Evolutionary conservation across 2,888 invertebrate species (phyloP).

Genomic region (Rhyacophila evoluta): DNA sequence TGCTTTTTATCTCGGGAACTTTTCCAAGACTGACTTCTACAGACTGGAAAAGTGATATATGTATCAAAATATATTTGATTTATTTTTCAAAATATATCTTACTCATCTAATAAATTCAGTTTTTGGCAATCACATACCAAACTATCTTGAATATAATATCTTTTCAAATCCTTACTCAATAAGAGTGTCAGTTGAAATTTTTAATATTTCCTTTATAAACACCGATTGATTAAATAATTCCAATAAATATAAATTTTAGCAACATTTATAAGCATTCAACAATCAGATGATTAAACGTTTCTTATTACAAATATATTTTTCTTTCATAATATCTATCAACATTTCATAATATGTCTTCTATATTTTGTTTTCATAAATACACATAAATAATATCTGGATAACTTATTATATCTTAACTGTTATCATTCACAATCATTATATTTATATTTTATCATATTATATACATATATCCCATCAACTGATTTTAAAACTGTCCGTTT

Average conservation of each 20-base stretch:
- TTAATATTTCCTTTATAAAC: not conserved
- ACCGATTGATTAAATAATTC: not conserved
- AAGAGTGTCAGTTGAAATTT: no score
- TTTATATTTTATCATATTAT: no score
- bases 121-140: not conserved
- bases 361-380: not conserved
- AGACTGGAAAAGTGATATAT: not conserved
- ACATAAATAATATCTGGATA: not conserved
- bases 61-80: conserved; percentile 13
- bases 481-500: no score
- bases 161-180: no score
- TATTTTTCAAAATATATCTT: not conserved
- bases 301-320: not conserved
- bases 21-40: not conserved
- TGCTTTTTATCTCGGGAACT: conserved; percentile 54
- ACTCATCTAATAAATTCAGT: not conserved
- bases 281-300: not conserved
- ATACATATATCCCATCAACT: no score
- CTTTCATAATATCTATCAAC: not conserved
- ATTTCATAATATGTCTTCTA: not conserved
- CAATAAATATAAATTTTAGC: not conserved
- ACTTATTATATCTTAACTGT: no score
- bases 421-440: no score
- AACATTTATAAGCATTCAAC: conserved; percentile 10
- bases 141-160: no score